Base-by-base conservation (phyloP, 2,113 vertebrate species). In the Ctenodactylus gundi region DNA sequence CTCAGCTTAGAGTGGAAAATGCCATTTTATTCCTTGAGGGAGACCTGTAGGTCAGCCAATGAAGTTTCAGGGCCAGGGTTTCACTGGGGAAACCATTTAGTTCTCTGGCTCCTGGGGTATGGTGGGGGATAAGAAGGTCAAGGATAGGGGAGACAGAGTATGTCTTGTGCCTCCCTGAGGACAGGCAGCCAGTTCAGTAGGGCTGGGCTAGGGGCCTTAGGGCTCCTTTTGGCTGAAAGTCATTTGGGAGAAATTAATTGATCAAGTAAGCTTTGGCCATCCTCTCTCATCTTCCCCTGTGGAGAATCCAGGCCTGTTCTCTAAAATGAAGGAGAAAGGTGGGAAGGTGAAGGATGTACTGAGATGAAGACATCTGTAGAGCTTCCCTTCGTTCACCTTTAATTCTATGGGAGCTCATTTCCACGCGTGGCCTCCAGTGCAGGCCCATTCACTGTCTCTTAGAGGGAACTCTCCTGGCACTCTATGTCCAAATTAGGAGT, bases 401-500 rank as follows among this genome's bases (percentile, higher is more conserved):
- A 39, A 44, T 67, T 65, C 60, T 85, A 0, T 4, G 36, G 46
- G 34, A 51, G 18, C 78, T 88, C 20, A 20, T 75, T 92, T 68
- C 55, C 51, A 78, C 36, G 39, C 80, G 70, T 46, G 88, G n/a
- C 31, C 62, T 76, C 94, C 89, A 0, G 0, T 78, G 82, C 93
- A 93, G 60, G 86, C 46, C 85, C 72, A n/a, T n/a, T n/a, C n/a
- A 68, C 57, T 92, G 67, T 89, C 95, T 95, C 64, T 93, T 80
- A 49, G 64, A 68, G 57, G 82, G 73, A 81, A 84, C 51, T 94
- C 95, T 97, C 53, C 0, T 7, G 41, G 76, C 44, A 25, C 55
- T 80, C 46, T 25, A 55, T 2, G 65, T 95, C 68, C 77, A 31
- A 0, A 25, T 34, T 64, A 75, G 70, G 49, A 78, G 57, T 55